Evolutionary conservation across 1,140 invertebrate genomes (phyloP).

Genomic region (Onthophagus taurus): DNA sequence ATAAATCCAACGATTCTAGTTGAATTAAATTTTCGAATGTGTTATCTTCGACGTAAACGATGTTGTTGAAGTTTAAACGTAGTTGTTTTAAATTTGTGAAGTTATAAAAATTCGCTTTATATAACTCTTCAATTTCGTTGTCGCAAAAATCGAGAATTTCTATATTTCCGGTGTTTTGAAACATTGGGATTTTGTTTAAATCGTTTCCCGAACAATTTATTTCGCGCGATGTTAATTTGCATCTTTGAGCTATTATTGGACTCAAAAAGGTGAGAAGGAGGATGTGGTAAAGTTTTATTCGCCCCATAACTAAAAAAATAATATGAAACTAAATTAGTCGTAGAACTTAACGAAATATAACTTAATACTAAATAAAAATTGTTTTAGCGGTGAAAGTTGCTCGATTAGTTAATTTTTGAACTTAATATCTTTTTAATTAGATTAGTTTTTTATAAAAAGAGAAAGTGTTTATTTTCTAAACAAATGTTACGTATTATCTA

Average conservation of each 20-base stretch:
- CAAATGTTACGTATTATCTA: too few relatives aligned
- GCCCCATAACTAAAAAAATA: not conserved
- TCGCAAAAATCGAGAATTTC: slow-evolving; percentile 3
- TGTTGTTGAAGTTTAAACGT: slow-evolving; percentile 3
- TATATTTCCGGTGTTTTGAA: not conserved
- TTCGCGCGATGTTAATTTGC: not conserved
- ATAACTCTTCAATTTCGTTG: slow-evolving; percentile 8
- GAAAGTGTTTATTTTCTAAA: too few relatives aligned
- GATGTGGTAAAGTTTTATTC: not conserved
- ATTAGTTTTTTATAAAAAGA: too few relatives aligned
- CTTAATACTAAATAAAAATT: not conserved
- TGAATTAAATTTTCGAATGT: slow-evolving; percentile 1
- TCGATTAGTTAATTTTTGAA: too few relatives aligned
- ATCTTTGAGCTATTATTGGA: not conserved
- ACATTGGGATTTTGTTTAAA: slow-evolving; percentile 1
- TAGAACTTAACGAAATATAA: not conserved
- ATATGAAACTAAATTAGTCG: not conserved
- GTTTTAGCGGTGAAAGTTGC: too few relatives aligned
- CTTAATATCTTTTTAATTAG: too few relatives aligned
- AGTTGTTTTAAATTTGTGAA: not conserved
- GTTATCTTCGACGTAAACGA: slow-evolving; percentile 7
- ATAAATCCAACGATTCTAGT: slow-evolving; percentile 10
- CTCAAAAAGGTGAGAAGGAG: not conserved
- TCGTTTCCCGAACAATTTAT: not conserved
- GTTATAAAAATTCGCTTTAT: slow-evolving; percentile 1